Evolutionary conservation across 2,113 vertebrate species (phyloP).

Genomic region (Catharus bicknelli): DNA sequence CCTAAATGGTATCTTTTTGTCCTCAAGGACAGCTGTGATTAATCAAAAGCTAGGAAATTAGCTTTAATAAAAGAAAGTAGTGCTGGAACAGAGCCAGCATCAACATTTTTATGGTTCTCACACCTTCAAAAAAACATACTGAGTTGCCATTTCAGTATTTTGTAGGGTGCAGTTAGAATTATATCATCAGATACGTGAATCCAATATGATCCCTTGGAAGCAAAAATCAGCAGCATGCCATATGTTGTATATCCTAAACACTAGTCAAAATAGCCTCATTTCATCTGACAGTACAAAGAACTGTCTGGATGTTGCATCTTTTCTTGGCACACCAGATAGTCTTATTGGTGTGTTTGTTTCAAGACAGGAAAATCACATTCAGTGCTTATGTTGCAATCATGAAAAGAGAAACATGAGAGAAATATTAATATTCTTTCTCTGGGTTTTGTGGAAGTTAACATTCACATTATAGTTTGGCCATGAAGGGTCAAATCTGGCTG

Average conservation of each 20-base stretch:
- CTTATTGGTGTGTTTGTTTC: slow-evolving; percentile 21
- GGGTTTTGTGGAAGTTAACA: background rate
- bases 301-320: slow-evolving; percentile 10
- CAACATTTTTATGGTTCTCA: background rate
- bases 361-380: background rate
- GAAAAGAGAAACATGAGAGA: background rate
- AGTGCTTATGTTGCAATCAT: background rate
- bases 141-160: background rate
- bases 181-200: background rate
- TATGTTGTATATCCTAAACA: slow-evolving; percentile 33
- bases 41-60: background rate
- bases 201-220: slow-evolving; percentile 8
- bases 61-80: background rate
- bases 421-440: background rate
- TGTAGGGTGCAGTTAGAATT: background rate
- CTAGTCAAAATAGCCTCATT: slow-evolving; percentile 39
- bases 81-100: background rate
- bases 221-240: slow-evolving; percentile 15
- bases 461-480: background rate
- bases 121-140: background rate
- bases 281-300: slow-evolving; percentile 23
- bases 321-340: slow-evolving; percentile 35
- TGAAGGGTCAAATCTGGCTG: background rate
- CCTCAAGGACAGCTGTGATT: background rate
- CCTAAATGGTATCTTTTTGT: background rate